These are phyloP conservation scores for Condylostylus longicornis DNA, from an alignment of 1,140 invertebrate genomes.

Conservation along the genomic window DNA sequence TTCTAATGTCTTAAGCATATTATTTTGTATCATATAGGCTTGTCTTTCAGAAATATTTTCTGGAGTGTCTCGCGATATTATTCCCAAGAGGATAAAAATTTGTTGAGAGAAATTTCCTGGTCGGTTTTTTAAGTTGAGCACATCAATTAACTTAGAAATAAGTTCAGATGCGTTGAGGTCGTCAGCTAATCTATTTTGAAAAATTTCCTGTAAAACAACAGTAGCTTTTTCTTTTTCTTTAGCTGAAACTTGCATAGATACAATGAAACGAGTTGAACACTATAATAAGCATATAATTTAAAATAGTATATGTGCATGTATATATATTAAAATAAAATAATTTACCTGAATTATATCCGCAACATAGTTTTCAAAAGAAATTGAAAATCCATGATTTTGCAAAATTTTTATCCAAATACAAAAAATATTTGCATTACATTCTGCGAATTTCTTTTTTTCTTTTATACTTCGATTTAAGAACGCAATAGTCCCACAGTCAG, in stretches of 20 bases:
- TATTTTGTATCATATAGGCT: background rate
- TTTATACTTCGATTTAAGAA: background rate
- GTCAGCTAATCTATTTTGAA: background rate
- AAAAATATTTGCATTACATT: background rate
- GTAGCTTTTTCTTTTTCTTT: slow-evolving; percentile 2
- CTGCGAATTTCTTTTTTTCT: background rate
- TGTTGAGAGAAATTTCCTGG: background rate
- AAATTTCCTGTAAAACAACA: background rate
- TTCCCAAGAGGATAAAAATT: slow-evolving; percentile 1
- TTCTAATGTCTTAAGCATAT: slow-evolving; percentile 1
- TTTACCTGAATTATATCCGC: background rate
- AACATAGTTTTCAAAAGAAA: background rate
- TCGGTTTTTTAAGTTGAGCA: background rate
- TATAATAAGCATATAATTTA: background rate
- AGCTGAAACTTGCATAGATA: background rate
- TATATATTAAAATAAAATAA: background rate
- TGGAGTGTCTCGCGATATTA: slow-evolving; percentile 1
- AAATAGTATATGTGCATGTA: background rate
- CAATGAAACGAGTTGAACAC: background rate
- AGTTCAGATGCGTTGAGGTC: background rate
- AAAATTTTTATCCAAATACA: background rate
- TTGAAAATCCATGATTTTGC: background rate
- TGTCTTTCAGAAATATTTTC: background rate
- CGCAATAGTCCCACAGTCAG: background rate
- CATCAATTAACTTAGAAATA: background rate